Conservation (phyloP, 2,113 vertebrate genomes). For the Rhabdornis inornatus region DNA sequence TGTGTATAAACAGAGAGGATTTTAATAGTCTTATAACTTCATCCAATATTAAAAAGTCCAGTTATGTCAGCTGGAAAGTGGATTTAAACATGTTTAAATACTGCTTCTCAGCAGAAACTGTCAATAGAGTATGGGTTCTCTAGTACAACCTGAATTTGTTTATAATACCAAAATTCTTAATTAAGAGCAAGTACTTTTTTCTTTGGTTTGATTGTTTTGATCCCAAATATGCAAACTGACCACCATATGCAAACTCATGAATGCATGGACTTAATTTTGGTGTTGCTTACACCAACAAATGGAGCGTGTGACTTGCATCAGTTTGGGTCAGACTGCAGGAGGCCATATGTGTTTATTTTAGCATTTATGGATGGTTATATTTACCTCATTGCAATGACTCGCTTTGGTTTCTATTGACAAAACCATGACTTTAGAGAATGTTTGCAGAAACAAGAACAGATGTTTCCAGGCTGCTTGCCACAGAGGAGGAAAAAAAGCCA, state of each 20-base stretch:
- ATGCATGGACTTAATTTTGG: not conserved
- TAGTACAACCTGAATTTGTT: not conserved
- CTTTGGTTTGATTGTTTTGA: not conserved
- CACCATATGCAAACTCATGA: not conserved
- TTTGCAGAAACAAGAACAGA: constrained; percentile 50
- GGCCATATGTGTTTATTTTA: constrained; percentile 58
- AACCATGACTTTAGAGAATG: constrained; percentile 51
- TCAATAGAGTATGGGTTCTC: not conserved
- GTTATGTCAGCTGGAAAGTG: not conserved
- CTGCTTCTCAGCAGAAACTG: not conserved
- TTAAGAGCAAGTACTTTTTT: not conserved
- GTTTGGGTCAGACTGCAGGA: constrained; percentile 20
- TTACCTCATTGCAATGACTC: constrained; percentile 52
- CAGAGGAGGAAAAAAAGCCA: not conserved
- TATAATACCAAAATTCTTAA: not conserved
- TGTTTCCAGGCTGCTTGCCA: constrained; percentile 53
- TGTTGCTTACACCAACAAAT: not conserved
- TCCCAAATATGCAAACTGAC: not conserved
- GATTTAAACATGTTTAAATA: not conserved
- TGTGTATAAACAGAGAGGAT: not conserved
- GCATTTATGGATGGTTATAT: constrained; percentile 42
- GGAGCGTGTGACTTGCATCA: not conserved
- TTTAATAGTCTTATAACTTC: not conserved
- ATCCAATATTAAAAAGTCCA: not conserved
- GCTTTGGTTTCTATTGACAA: constrained; percentile 55